A percentile compares a stretch with the other conserved stretches of the same genome.
Evolutionary conservation across 2,888 invertebrate species (phyloP).

Genomic region (Drosophila nr. perissopoda): DNA sequence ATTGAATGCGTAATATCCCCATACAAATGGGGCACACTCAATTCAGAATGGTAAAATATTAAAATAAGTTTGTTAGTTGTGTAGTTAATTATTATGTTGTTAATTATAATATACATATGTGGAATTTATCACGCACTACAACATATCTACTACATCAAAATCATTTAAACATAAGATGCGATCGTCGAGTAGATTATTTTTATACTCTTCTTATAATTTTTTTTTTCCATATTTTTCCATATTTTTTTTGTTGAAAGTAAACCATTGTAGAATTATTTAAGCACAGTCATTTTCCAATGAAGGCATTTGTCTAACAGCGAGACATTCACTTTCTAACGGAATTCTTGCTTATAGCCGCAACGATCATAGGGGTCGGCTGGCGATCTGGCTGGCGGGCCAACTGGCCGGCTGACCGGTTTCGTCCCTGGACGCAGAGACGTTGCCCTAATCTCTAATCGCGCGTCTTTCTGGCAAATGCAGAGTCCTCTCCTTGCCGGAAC

Average conservation of each 20-base stretch:
- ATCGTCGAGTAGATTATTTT: slow-evolving; percentile 12
- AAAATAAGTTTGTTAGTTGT: neutral
- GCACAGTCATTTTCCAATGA: slow-evolving; percentile 42
- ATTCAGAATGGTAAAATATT: neutral
- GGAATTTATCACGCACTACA: neutral
- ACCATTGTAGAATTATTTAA: slow-evolving; percentile 39
- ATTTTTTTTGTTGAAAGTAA: slow-evolving; percentile 24
- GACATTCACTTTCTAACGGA: slow-evolving; percentile 42
- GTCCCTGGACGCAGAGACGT: slow-evolving; percentile 43
- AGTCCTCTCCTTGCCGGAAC: slow-evolving; percentile 52
- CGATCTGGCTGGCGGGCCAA: neutral
- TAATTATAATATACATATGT: too few relatives aligned
- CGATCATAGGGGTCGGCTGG: slow-evolving; percentile 31
- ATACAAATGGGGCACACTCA: neutral
- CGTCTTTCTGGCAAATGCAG: slow-evolving; percentile 68
- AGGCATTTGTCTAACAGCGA: slow-evolving; percentile 61
- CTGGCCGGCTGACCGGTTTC: slow-evolving; percentile 25
- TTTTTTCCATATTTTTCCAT: neutral
- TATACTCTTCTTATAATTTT: slow-evolving; percentile 4
- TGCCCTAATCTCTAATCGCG: slow-evolving; percentile 74
- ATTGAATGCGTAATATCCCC: neutral
- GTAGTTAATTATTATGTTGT: neutral
- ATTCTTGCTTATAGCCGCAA: slow-evolving; percentile 26
- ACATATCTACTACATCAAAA: neutral
- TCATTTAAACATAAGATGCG: neutral